Evolutionary conservation across 2,888 invertebrate species (phyloP).

Genomic region (Amorpha juglandis): DNA sequence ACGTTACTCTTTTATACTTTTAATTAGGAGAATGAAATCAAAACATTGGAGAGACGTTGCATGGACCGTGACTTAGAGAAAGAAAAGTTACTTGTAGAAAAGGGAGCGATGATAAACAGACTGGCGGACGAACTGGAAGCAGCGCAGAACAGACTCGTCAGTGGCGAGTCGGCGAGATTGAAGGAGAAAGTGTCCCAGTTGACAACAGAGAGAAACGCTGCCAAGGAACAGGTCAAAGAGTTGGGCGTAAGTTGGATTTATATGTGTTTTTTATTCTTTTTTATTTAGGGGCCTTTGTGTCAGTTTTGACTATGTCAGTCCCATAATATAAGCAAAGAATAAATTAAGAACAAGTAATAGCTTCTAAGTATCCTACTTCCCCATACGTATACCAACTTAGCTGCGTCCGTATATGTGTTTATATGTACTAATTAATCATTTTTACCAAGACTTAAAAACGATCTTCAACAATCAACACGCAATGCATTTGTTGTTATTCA

Average conservation of each 20-base stretch:
- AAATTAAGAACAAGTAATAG: no score
- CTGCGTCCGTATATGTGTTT: no score
- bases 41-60: slow-evolving; percentile 80
- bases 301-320: no score
- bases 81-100: slow-evolving; percentile 85
- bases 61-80: slow-evolving; percentile 84
- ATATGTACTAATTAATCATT: no score
- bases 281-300: not conserved
- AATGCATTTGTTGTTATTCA: no score
- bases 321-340: no score
- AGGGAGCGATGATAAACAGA: slow-evolving; percentile 85
- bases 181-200: slow-evolving; percentile 77
- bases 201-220: slow-evolving; percentile 75
- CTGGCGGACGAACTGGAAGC: slow-evolving; percentile 85
- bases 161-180: slow-evolving; percentile 61
- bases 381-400: no score
- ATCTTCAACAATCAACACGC: no score
- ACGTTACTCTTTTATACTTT: not conserved
- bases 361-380: no score
- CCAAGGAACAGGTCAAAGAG: slow-evolving; percentile 81
- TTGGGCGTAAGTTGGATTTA: slow-evolving; percentile 65
- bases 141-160: slow-evolving; percentile 82
- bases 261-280: not conserved
- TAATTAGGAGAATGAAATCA: slow-evolving; percentile 77
- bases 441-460: no score